Base-by-base conservation (phyloP, 2,888 invertebrate genomes). In the Hirtodrosophila confusa region DNA sequence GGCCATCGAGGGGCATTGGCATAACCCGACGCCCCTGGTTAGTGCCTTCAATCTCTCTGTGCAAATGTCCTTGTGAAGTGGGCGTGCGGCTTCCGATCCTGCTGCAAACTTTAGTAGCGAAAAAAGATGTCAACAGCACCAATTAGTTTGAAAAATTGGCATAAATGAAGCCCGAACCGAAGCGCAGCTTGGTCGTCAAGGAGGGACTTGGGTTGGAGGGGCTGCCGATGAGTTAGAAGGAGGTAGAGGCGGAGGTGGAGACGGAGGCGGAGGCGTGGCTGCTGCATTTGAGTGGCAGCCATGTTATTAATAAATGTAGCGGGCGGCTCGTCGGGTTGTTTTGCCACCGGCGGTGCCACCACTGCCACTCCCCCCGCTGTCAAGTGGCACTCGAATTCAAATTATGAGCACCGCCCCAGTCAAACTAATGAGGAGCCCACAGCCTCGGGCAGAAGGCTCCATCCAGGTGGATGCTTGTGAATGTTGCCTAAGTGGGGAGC, bases 91-190 rank as follows among this genome's bases (percentile, higher is more conserved):
- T 48, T 3, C 41, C 35, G 69, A 63, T 63, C 45, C 69, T 36
- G 37, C 27, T 45, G 68, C 44, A 27, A 84, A 67, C 60, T 84
- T 70, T 36, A 60, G 55, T 54, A 57, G 55, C 33, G 49, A 70
- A 72, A 71, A 85, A 89, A 89, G 89, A 89, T 90, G 89, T 90
- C 89, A 90, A 90, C 89, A 90, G 89, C 89, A 80, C 89, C 90
- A 90, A 90, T 90, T 90, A 90, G 89, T 89, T 89, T 89, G 84
- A 88, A 88, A 86, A 84, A 89, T 86, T 88, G 82, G 85, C 83
- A 89, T 82, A 88, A 89, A 87, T 83, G 88, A 86, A 86, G 77
- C 86, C 86, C 75, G 63, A 79, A 77, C 65, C 51, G 51, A 51
- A 47, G 47, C 40, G 17, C 4, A 29, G 33, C 2, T 5, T 12